phyloP scores from a whole-genome alignment of 2,797 vertebrate genomes.

The Scolopax rusticola region DNA sequence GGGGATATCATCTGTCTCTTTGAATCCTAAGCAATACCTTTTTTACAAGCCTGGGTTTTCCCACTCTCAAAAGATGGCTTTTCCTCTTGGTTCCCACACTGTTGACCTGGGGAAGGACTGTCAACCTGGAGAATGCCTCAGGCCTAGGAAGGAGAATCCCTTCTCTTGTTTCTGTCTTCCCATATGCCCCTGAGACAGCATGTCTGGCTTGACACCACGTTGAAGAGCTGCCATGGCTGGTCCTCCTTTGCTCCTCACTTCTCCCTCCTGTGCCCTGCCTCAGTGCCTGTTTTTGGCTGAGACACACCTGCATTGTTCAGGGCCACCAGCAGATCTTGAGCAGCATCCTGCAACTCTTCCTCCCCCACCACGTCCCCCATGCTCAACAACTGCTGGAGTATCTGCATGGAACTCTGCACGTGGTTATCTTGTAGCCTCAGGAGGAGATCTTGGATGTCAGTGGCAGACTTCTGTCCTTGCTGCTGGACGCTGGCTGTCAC shows the following conservation, averaged over 20 bases:
- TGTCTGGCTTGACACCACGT: not conserved
- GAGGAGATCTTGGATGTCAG: conserved; percentile 28
- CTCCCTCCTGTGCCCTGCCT: not conserved
- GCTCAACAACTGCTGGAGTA: not conserved
- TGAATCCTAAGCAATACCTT: not conserved
- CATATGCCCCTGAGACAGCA: rapidly evolving
- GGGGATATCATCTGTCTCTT: not conserved
- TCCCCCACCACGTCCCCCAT: not conserved
- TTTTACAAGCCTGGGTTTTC: not conserved
- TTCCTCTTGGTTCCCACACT: not conserved
- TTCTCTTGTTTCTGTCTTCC: not conserved
- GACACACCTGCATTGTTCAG: not conserved
- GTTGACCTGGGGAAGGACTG: not conserved
- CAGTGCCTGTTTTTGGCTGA: not conserved
- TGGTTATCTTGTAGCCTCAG: conserved; percentile 26
- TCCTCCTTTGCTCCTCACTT: not conserved
- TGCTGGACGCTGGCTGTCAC: not conserved
- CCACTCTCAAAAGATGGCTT: not conserved
- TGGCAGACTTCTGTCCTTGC: not conserved
- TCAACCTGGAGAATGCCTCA: not conserved
- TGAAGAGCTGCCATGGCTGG: not conserved
- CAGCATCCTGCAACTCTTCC: not conserved
- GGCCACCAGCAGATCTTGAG: not conserved
- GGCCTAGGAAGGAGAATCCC: not conserved
- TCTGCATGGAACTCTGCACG: conserved; percentile 5